Percentiles rank a stretch among this genome's conserved stretches.
Evolutionary conservation across 2,888 invertebrate genomes (phyloP).

Genomic region (Oscheius myriophilus): DNA sequence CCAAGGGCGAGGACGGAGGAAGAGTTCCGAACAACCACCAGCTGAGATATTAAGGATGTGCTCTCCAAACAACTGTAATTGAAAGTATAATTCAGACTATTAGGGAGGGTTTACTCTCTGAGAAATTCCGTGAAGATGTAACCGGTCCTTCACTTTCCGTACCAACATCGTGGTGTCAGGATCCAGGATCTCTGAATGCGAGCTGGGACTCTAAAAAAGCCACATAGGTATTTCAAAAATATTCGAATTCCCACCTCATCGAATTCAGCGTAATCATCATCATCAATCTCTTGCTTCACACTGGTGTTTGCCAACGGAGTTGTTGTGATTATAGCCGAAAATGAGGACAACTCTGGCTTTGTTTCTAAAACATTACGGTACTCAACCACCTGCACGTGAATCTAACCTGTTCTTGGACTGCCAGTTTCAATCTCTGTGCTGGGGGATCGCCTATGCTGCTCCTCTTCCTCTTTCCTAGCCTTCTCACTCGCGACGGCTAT

Average conservation of each 20-base stretch:
- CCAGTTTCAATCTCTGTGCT: neutral
- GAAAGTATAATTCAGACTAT: neutral
- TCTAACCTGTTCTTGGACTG: neutral
- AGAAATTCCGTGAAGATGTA: conserved; percentile 78
- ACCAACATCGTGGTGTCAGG: conserved; percentile 98
- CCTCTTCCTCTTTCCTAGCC: conserved; percentile 80
- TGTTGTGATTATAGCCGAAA: conserved; percentile 17
- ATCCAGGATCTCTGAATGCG: conserved; percentile 78
- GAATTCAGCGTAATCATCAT: conserved; percentile 2
- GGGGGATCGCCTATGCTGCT: neutral
- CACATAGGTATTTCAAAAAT: neutral
- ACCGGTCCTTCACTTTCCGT: conserved; percentile 71
- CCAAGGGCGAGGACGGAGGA: conserved; percentile 98
- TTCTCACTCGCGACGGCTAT: conserved; percentile 33
- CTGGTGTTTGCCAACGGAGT: conserved; percentile 8
- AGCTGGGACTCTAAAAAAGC: conserved; percentile 7
- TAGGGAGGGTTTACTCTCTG: conserved; percentile 79
- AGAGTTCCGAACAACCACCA: conserved; percentile 87
- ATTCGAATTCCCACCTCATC: neutral
- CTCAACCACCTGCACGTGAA: too few species aligned
- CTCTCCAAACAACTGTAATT: conserved; percentile 82
- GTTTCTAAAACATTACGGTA: too few species aligned
- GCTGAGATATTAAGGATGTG: conserved; percentile 94
- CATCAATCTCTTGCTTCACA: neutral
- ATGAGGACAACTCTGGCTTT: neutral